These are phyloP conservation scores for Trachops cirrhosus DNA, from an alignment of 2,797 vertebrate genomes.

Conservation along the genomic window DNA sequence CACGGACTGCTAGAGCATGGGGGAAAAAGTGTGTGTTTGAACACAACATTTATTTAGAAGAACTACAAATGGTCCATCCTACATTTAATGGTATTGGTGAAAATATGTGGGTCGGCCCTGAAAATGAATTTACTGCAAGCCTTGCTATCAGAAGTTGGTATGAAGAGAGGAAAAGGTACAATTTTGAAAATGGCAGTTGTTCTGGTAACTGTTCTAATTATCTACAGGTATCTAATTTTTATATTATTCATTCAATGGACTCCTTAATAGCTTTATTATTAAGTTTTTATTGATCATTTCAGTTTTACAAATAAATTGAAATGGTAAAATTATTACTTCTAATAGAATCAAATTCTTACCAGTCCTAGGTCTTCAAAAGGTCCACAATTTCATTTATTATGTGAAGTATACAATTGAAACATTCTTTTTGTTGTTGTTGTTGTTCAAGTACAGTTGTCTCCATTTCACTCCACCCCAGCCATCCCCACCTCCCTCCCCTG, in stretches of 20 bases:
- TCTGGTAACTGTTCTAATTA: constrained; percentile 78
- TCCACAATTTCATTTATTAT: not conserved
- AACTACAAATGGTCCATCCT: constrained; percentile 73
- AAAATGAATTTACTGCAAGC: constrained; percentile 60
- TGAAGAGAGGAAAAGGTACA: constrained; percentile 71
- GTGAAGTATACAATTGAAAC: not conserved
- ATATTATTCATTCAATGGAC: constrained; percentile 30
- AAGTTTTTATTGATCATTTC: constrained; percentile 31
- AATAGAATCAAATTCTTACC: constrained; percentile 11
- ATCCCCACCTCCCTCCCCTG: no score
- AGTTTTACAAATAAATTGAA: constrained; percentile 27
- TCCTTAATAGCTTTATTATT: not conserved
- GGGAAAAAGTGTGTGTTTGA: constrained; percentile 76
- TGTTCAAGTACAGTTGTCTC: no score
- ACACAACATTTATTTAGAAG: constrained; percentile 75
- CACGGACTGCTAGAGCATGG: constrained; percentile 84
- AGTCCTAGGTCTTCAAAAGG: not conserved
- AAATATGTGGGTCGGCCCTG: constrained; percentile 82
- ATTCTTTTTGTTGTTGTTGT: not conserved
- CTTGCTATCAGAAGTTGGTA: constrained; percentile 77
- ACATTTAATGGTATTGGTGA: constrained; percentile 83
- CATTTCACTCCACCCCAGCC: no score
- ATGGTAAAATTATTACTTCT: constrained; percentile 16
- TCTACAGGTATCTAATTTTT: constrained; percentile 78
- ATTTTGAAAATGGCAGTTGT: constrained; percentile 57